Evolutionary conservation across 2,797 vertebrate genomes (phyloP), one percentile per base, ranked within the genome.

Genomic region (Gymnothorax reevesii): DNA sequence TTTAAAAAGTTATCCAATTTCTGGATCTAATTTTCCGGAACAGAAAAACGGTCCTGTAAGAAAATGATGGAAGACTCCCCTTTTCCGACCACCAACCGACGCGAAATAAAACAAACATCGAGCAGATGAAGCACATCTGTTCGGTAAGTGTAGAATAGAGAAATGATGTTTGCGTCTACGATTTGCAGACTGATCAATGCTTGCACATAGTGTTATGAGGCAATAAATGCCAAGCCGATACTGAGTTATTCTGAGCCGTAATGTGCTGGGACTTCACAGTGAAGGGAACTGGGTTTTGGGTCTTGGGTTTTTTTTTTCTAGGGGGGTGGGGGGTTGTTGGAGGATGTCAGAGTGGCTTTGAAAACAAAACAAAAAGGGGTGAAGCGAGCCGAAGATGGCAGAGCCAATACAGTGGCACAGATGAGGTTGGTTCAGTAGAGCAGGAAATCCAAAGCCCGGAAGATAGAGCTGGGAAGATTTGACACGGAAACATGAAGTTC

Each of bases 41-140:
- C 42, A 77, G 73, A 77, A 77, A 77, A 52, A 77, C 52, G 20
- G 42, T 20, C 13, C 42, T 52, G 13, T 17, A 77, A 69, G 64
- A n/a, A 69, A n/a, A 69, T 49, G 42, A 52, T 73, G 73, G 73
- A 52, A 49, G 33, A 52, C 15, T 27, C 27, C 62, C 17, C 62
- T 42, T 42, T 42, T 42, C 64, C 64, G 22, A 69, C 64, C 64
- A 69, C 64, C 64, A 10, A 5, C 27, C 69, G 27, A 52, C 42
- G 52, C 22, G 33, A 52, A 77, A 77, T 42, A 77, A 77, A 77
- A 7, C 42, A 52, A 77, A 52, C 73, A 49, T 17, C 20, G 20
- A 1, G 42, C 73, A 77, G 73, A 77, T 77, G 73, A 77, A 77
- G 73, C 73, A 77, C 73, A 77, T 77, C 73, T 77, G 73, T 52